Base-by-base conservation (phyloP, 2,797 vertebrate genomes). In the Melanotaenia boesemani region DNA sequence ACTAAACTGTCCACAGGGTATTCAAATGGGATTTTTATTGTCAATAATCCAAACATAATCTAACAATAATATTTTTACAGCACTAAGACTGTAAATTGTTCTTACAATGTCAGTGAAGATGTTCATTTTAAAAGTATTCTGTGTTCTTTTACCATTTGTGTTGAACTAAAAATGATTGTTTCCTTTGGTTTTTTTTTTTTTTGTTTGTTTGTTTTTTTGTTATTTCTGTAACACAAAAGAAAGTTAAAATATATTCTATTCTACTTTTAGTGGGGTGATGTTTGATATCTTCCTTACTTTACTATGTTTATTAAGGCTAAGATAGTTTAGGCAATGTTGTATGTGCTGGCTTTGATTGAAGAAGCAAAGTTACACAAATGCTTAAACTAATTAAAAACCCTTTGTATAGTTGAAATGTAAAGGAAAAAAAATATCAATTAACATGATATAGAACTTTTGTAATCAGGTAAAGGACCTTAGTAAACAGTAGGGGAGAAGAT, bases 181-280 rank as follows among this genome's bases (percentile, higher is more conserved):
- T 39, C 11, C 11, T 12, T 32, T 30, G 28, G 37, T 39, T 37
- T 41, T 41, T 6, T 32, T 6, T 32, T 32, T 32, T 32, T 32
- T 32, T 32, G 32, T 28, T 28, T 28, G 3, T 28, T 30, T 32
- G 32, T 32, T 32, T 32, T 32, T 36, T 36, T 7, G 6, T 32
- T 32, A 32, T 16, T 44, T 44, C 15, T 44, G 15, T 16, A 44
- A 5, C 39, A 44, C 15, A 39, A 13, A 46, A 50, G 18, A 50
- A 20, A 12, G 6, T n/a, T n/a, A 20, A 67, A 62, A 36, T 18
- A 3, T 71, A 16, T 54, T 1, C 24, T 52, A n/a, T 54, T 70
- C 24, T 54, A n/a, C 34, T 39, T 60, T 69, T 24, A 36, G 57
- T 37, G 22, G 32, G 58, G 24, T 39, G 32, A 52, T 61, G 28